Percentiles rank a stretch among this genome's conserved stretches.
phyloP scores from a whole-genome alignment of 2,113 vertebrate genomes.

The Micromys minutus region DNA sequence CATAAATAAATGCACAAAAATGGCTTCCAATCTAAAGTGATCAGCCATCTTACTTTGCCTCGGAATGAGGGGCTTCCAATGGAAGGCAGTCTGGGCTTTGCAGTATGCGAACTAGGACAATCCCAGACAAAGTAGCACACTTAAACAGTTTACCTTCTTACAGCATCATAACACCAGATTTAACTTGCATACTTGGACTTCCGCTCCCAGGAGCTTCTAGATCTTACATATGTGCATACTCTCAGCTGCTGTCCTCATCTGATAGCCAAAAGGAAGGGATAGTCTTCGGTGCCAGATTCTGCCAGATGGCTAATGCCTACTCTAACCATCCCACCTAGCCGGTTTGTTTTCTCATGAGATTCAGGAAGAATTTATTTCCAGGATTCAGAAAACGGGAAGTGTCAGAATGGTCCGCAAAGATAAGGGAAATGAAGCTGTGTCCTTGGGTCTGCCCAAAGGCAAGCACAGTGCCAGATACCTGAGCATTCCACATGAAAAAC shows the following conservation, averaged over 20 bases:
- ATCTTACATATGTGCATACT: neutral
- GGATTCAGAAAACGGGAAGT: slow-evolving; percentile 29
- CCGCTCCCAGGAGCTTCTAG: neutral
- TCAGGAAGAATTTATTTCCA: slow-evolving; percentile 31
- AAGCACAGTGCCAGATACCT: slow-evolving; percentile 15
- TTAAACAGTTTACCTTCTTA: neutral
- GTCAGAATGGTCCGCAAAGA: slow-evolving; percentile 48
- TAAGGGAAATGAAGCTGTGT: neutral
- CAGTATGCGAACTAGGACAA: neutral
- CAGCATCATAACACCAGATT: neutral
- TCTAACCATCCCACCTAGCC: neutral
- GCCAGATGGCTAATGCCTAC: neutral
- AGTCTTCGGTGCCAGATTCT: neutral
- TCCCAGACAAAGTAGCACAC: neutral
- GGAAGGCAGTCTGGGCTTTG: neutral
- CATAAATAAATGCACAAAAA: slow-evolving; percentile 8
- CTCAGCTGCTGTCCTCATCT: neutral
- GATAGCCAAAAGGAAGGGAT: neutral
- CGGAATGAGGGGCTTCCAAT: neutral
- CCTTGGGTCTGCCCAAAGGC: neutral
- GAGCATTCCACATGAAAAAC: neutral
- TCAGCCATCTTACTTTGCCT: neutral
- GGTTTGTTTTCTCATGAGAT: slow-evolving; percentile 1
- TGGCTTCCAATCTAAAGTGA: neutral
- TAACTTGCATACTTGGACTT: neutral